Percentiles rank a stretch among this genome's conserved stretches.
Evolutionary conservation across 2,888 invertebrate genomes (phyloP).

Genomic region (Ectobius pallidus): DNA sequence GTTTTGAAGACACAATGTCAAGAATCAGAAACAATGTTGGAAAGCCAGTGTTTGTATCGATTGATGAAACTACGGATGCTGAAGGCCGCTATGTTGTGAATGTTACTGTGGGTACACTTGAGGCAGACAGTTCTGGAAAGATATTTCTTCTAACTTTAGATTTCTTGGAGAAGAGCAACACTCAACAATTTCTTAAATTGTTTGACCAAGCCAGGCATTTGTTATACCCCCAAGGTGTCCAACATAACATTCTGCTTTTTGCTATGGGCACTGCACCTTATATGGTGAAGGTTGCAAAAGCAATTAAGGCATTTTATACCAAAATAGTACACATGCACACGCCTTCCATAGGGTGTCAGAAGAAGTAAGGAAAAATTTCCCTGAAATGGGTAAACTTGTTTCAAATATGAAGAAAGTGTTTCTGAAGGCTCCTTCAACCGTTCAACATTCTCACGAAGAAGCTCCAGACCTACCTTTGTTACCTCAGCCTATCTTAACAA

Average conservation of each 20-base stretch:
- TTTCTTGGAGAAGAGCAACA: not conserved
- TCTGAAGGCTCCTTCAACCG: not conserved
- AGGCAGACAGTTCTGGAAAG: slow-evolving; percentile 1
- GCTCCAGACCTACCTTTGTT: too few relatives aligned
- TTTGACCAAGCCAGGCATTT: not conserved
- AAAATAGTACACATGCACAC: not conserved
- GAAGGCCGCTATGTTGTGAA: not conserved
- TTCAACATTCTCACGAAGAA: too few relatives aligned
- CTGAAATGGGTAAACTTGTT: not conserved
- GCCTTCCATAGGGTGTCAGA: not conserved
- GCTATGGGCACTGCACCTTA: not conserved
- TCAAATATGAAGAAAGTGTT: not conserved
- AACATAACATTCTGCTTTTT: not conserved
- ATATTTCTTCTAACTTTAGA: not conserved
- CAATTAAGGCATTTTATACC: not conserved
- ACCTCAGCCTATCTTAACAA: too few relatives aligned
- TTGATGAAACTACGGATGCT: too few relatives aligned
- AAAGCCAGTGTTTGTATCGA: not conserved
- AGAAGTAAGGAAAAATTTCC: too few relatives aligned
- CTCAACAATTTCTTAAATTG: not conserved
- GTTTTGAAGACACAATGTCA: not conserved
- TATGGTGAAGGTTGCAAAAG: too few relatives aligned
- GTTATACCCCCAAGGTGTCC: not conserved
- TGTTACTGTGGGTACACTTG: slow-evolving; percentile 1
- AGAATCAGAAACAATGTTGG: not conserved